Evolutionary conservation across 2,113 vertebrate species (phyloP).

Genomic region (Dasypus novemcinctus): DNA sequence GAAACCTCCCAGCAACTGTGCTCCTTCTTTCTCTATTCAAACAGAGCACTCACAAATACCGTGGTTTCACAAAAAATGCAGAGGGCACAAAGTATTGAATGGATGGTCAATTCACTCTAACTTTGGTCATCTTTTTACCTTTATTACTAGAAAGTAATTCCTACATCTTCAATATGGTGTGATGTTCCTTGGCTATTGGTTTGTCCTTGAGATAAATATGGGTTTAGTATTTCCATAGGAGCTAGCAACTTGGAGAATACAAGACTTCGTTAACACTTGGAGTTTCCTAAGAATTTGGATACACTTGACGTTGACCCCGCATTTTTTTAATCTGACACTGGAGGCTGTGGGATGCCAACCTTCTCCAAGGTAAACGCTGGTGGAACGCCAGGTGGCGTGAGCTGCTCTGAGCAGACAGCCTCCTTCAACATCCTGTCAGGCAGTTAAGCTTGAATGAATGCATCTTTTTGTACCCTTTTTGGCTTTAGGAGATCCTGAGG

Average conservation of each 20-base stretch:
- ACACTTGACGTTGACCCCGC: neutral
- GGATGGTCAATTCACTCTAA: fast-evolving
- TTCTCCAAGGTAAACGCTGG: neutral
- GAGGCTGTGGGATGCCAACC: neutral
- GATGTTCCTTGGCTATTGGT: neutral
- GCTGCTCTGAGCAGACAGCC: neutral
- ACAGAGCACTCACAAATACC: neutral
- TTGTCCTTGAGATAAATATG: neutral
- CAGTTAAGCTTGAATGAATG: slow-evolving; percentile 38
- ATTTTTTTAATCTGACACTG: neutral
- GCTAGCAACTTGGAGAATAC: neutral
- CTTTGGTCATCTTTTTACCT: fast-evolving
- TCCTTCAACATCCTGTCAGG: neutral
- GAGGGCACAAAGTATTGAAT: fast-evolving
- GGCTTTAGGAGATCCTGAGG: slow-evolving; percentile 49
- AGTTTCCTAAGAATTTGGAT: neutral
- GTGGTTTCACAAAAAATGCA: neutral
- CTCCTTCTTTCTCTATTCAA: neutral
- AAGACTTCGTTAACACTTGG: neutral
- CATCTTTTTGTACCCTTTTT: slow-evolving; percentile 45
- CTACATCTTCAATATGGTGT: neutral
- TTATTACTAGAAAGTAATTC: neutral
- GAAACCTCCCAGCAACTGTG: fast-evolving
- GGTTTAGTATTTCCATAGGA: neutral
- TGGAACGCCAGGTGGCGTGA: neutral